A percentile compares a stretch with the other conserved stretches of the same genome.
Conservation (phyloP, 2,797 vertebrate genomes). For the Enteromius unitaeniatus region DNA sequence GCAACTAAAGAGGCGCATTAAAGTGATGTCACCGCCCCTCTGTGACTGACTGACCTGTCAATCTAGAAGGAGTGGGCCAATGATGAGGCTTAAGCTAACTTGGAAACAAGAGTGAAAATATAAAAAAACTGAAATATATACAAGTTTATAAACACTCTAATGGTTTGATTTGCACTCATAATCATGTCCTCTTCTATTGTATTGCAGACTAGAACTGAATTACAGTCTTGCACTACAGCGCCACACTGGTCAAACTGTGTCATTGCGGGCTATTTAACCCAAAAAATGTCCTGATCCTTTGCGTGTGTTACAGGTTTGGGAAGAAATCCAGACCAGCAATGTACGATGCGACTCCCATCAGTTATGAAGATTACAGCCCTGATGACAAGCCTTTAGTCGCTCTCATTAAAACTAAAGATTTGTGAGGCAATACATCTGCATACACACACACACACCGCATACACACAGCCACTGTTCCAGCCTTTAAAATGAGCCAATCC, state of each 20-base stretch:
- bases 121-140: too few relatives aligned
- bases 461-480: conserved; percentile 47
- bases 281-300: neutral
- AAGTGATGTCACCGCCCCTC: too few relatives aligned
- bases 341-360: conserved; percentile 96
- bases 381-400: conserved; percentile 98
- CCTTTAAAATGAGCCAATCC: conserved; percentile 57
- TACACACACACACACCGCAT: conserved; percentile 25
- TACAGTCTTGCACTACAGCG: neutral
- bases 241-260: neutral
- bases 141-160: neutral
- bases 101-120: too few relatives aligned
- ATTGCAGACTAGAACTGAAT: neutral
- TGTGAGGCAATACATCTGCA: conserved; percentile 81
- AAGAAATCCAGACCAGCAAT: conserved; percentile 97
- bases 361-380: conserved; percentile 97
- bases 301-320: conserved; percentile 85
- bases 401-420: conserved; percentile 99
- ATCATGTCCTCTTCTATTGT: neutral
- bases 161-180: neutral
- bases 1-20: too few relatives aligned
- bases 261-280: neutral
- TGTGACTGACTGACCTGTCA: too few relatives aligned
- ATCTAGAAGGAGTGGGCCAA: too few relatives aligned
- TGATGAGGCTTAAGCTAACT: too few relatives aligned